phyloP scores from a whole-genome alignment of 2,888 invertebrate genomes.

The Apodemia mormo region DNA sequence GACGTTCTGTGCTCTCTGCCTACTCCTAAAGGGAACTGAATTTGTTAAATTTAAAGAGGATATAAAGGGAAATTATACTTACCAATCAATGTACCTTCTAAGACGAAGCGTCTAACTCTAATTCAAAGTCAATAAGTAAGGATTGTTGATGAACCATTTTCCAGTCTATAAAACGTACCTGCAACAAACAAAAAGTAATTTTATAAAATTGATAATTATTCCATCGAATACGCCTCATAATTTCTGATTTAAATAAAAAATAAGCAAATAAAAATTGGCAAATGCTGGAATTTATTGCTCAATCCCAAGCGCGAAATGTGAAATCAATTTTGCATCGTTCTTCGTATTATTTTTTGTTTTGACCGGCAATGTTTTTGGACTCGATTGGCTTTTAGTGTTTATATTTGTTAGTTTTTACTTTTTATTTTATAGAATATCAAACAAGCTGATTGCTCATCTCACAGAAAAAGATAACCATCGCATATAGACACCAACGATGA shows the following conservation, averaged over 20 bases:
- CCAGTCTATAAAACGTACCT: not conserved
- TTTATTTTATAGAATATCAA: not conserved
- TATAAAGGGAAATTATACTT: no score
- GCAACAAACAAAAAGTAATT: constrained; percentile 19
- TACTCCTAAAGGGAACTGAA: no score
- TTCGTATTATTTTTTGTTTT: constrained; percentile 18
- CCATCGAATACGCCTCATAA: constrained; percentile 21
- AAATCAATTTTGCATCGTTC: constrained; percentile 18
- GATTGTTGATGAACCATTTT: not conserved
- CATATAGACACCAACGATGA: no score
- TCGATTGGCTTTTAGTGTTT: constrained; percentile 16
- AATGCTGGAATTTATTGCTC: constrained; percentile 52
- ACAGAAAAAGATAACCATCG: no score
- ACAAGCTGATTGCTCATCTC: no score
- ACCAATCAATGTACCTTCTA: not conserved
- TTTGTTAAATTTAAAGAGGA: no score
- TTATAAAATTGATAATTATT: constrained; percentile 14
- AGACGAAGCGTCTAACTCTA: not conserved
- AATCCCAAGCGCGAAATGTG: constrained; percentile 45
- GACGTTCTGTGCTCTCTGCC: no score
- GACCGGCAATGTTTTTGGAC: constrained; percentile 8
- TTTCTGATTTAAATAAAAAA: constrained; percentile 39
- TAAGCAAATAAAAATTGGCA: constrained; percentile 46
- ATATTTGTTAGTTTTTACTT: constrained; percentile 1
- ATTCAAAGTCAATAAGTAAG: not conserved